These are phyloP conservation scores for Notarius quadriscutis DNA, from an alignment of 2,113 vertebrate species.

Conservation along the genomic window DNA sequence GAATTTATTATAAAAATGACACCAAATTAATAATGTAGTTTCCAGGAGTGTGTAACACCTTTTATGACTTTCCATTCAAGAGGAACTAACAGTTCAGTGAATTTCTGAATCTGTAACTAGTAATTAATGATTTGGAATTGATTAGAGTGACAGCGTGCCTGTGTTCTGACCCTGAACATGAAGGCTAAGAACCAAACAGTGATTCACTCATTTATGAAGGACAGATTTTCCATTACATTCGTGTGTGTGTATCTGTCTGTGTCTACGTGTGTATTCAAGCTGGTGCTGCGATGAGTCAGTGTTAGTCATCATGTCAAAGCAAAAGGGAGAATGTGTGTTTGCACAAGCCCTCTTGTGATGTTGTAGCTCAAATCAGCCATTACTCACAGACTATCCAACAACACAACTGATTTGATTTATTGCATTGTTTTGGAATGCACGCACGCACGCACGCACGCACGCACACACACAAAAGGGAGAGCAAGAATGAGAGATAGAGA, in stretches of 20 bases:
- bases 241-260: not conserved
- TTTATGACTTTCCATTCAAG: not conserved
- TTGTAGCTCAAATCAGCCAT: constrained; percentile 22
- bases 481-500: not conserved
- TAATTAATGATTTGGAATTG: constrained; percentile 31
- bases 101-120: not conserved
- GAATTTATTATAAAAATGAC: not conserved
- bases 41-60: not conserved
- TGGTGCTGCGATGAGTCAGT: constrained; percentile 45
- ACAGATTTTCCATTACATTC: constrained; percentile 41
- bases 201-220: constrained; percentile 37
- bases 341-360: constrained; percentile 12
- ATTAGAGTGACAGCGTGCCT: not conserved
- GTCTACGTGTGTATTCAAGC: constrained; percentile 14
- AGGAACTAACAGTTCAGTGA: not conserved
- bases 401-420: not conserved
- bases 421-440: not conserved
- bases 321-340: constrained; percentile 27
- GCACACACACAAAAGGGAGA: not conserved
- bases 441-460: not conserved
- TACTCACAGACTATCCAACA: not conserved
- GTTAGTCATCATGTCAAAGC: constrained; percentile 48
- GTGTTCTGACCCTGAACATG: constrained; percentile 12
- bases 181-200: constrained; percentile 21
- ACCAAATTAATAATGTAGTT: not conserved